Percentiles rank a stretch among this genome's conserved stretches.
Conservation (phyloP, 2,888 invertebrate genomes). For the Phrixothrix hirtus region DNA sequence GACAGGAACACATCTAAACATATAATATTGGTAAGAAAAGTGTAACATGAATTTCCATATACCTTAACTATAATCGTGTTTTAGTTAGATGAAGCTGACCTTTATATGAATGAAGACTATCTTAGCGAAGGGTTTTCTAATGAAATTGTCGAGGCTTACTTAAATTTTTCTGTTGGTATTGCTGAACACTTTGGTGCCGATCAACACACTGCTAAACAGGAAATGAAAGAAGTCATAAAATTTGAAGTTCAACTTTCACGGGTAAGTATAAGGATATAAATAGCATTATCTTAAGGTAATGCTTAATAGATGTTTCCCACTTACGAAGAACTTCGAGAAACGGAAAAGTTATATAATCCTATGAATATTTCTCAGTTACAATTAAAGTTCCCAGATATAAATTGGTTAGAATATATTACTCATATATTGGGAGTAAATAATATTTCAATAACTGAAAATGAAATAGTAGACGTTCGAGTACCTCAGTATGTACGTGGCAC, state of each 20-base stretch:
- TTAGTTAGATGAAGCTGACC: neutral
- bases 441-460: neutral
- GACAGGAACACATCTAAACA: neutral
- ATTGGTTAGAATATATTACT: neutral
- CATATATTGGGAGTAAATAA: neutral
- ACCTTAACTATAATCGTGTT: too few species aligned
- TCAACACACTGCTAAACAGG: neutral
- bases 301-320: neutral
- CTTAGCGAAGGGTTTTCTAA: neutral
- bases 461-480: neutral
- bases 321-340: neutral
- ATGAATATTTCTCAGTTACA: neutral
- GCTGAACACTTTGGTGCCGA: neutral
- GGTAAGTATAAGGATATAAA: too few species aligned
- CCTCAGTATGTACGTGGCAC: neutral
- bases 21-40: neutral
- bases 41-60: too few species aligned
- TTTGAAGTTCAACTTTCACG: neutral
- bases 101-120: neutral
- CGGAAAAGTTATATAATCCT: neutral
- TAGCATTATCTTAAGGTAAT: too few species aligned
- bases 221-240: neutral
- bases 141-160: neutral
- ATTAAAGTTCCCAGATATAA: neutral
- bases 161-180: neutral